A percentile compares a stretch with the other conserved stretches of the same genome.
These are phyloP conservation scores for Orcinus orca DNA, from an alignment of 2,113 vertebrate genomes.

Conservation along the genomic window DNA sequence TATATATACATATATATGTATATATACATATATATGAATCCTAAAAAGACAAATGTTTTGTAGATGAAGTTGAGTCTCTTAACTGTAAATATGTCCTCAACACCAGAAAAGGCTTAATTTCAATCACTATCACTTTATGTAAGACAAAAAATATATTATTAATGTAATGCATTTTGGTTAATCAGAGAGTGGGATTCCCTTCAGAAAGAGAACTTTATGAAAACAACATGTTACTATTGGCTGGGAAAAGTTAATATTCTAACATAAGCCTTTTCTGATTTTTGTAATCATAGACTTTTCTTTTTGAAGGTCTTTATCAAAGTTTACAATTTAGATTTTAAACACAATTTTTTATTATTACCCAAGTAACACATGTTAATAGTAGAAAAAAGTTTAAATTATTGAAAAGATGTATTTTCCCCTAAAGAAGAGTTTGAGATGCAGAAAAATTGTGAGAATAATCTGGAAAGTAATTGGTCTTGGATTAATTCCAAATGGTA, in stretches of 20 bases:
- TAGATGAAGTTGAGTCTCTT: background rate
- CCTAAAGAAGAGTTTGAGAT: conserved; percentile 57
- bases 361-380: background rate
- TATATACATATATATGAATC: background rate
- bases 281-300: background rate
- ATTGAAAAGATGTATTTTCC: background rate
- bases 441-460: conserved; percentile 54
- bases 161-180: background rate
- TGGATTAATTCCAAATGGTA: conserved; percentile 75
- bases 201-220: background rate
- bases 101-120: background rate
- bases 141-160: background rate
- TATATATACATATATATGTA: too few relatives aligned
- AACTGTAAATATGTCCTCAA: background rate
- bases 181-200: background rate
- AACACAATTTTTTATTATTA: background rate
- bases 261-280: background rate
- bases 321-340: background rate
- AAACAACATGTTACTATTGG: background rate
- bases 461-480: conserved; percentile 76
- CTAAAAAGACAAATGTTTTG: background rate
- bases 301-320: background rate
- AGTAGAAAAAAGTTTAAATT: conserved; percentile 5
- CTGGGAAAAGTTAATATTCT: background rate
- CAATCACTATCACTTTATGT: background rate